Percentiles rank a stretch among this genome's conserved stretches.
These are phyloP conservation scores for Onchidella celtica DNA, from an alignment of 2,888 invertebrate species.

Conservation along the genomic window DNA sequence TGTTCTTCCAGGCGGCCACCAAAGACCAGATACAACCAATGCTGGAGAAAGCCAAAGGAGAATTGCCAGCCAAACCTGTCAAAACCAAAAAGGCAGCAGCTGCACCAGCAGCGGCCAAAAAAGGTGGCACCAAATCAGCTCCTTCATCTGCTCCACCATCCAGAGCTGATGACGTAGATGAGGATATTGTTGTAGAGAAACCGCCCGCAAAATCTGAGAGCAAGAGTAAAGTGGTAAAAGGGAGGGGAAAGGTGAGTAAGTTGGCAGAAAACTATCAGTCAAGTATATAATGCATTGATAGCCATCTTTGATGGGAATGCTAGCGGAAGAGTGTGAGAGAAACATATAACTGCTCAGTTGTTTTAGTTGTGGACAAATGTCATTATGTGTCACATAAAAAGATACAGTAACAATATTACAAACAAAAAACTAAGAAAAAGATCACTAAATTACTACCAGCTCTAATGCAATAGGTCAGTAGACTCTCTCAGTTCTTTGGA, in stretches of 20 bases:
- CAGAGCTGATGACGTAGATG: constrained; percentile 32
- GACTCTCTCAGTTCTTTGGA: too few relatives aligned
- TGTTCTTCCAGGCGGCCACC: constrained; percentile 81
- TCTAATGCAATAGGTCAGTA: too few relatives aligned
- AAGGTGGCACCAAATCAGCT: constrained; percentile 50
- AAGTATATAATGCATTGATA: too few relatives aligned
- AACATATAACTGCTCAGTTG: too few relatives aligned
- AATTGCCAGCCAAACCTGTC: constrained; percentile 87
- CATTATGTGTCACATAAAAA: too few relatives aligned
- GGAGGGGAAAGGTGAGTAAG: constrained; percentile 47
- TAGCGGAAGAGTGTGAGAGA: too few relatives aligned
- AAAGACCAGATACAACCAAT: constrained; percentile 86
- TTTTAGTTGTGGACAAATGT: too few relatives aligned
- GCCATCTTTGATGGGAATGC: too few relatives aligned
- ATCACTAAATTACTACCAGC: too few relatives aligned
- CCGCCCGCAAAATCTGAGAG: constrained; percentile 57
- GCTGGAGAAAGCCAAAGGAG: constrained; percentile 91
- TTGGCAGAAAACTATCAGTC: not conserved
- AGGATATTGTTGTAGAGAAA: constrained; percentile 54
- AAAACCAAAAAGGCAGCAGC: constrained; percentile 61
- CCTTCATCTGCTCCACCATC: constrained; percentile 50
- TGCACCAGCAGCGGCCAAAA: constrained; percentile 58
- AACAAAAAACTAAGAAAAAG: too few relatives aligned
- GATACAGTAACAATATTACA: too few relatives aligned
- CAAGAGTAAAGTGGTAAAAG: constrained; percentile 50